Evolutionary conservation across 2,113 vertebrate species (phyloP).

Genomic region (Zingel zingel): DNA sequence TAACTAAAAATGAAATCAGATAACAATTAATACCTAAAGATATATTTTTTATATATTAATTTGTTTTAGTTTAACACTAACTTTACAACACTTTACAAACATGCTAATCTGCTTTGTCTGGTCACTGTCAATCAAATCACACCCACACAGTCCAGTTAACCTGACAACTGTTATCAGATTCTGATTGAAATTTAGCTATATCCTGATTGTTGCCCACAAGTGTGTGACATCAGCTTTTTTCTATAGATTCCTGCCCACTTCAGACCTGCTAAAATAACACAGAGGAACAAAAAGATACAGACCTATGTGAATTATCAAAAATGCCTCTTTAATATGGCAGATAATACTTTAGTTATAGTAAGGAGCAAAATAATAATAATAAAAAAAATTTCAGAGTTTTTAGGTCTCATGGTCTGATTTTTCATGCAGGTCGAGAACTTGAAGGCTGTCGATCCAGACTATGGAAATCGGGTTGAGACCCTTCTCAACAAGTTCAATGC

Average conservation of each 20-base stretch:
- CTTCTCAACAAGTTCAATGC: slow-evolving; percentile 88
- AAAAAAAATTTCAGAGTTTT: background rate
- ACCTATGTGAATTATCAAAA: background rate
- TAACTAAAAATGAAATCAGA: background rate
- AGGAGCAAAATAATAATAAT: background rate
- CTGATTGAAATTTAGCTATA: background rate
- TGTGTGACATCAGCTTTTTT: background rate
- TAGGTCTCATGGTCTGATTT: background rate
- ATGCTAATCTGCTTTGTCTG: background rate
- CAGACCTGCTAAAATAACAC: background rate
- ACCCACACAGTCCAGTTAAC: background rate
- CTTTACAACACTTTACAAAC: background rate
- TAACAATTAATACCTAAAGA: background rate
- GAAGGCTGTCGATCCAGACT: slow-evolving; percentile 88
- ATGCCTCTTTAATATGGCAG: background rate
- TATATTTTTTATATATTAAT: background rate
- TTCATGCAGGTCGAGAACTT: slow-evolving; percentile 89
- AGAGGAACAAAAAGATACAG: background rate
- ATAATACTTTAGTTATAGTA: background rate
- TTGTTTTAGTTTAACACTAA: background rate
- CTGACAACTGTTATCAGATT: background rate
- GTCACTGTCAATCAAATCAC: background rate
- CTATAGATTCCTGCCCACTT: background rate
- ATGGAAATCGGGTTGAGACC: slow-evolving; percentile 86
- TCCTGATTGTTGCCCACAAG: too few relatives aligned